Evolutionary conservation across 2,888 invertebrate genomes (phyloP).

Genomic region (Labia minor): DNA sequence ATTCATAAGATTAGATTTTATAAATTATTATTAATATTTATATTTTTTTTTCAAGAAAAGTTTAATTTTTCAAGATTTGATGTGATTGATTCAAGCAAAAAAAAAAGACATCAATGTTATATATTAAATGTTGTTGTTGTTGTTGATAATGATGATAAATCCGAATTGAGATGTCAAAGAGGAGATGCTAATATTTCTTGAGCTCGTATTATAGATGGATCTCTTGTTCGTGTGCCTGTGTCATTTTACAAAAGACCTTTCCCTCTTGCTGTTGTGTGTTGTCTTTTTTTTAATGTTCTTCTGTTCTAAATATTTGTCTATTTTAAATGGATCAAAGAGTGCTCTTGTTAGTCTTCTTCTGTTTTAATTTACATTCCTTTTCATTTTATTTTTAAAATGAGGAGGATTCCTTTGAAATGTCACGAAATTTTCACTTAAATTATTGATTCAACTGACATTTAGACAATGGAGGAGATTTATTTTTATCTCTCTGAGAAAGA

Average conservation of each 20-base stretch:
- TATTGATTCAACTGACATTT: constrained; percentile 13
- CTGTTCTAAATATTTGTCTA: constrained; percentile 13
- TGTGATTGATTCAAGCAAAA: too few species aligned
- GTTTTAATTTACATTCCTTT: constrained; percentile 13
- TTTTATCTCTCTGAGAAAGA: neutral
- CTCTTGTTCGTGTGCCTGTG: neutral
- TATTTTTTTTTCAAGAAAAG: too few species aligned
- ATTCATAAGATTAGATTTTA: too few species aligned
- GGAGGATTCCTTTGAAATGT: constrained; percentile 13
- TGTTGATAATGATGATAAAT: constrained; percentile 9
- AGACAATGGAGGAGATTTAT: constrained; percentile 13
- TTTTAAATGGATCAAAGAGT: constrained; percentile 13
- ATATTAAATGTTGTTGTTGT: neutral
- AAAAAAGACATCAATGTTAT: neutral
- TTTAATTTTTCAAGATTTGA: too few species aligned
- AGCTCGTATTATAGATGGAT: neutral
- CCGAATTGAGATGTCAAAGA: neutral
- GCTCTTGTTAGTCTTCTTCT: constrained; percentile 7
- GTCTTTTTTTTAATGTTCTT: constrained; percentile 13
- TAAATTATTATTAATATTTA: too few species aligned
- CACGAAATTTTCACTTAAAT: constrained; percentile 13
- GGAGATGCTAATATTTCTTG: constrained; percentile 5
- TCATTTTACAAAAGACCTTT: constrained; percentile 13
- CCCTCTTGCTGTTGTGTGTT: constrained; percentile 1
- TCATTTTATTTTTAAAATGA: constrained; percentile 13